Base-by-base conservation (phyloP, 2,888 invertebrate genomes). In the Penaeus monodon region DNA sequence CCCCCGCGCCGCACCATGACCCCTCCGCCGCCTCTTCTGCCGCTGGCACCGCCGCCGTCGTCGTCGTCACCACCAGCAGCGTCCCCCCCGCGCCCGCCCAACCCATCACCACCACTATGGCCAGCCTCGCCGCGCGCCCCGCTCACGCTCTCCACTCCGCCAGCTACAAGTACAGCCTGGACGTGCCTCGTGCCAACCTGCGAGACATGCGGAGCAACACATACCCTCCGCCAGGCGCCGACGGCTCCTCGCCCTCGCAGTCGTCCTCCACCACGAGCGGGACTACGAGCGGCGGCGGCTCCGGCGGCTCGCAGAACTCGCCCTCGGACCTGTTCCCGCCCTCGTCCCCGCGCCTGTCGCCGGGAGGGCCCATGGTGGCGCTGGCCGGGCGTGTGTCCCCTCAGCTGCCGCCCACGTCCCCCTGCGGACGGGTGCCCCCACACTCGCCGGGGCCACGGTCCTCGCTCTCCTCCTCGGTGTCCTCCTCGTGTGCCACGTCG, bases 141-240 rank as follows among this genome's bases (percentile, higher is more conserved):
- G 86, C 89, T 44, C 87, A 90, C 80, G 87, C 88, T 44, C 88
- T 90, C 20, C 87, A 90, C 49, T 88, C 89, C 8, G 73, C 89
- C 70, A 82, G 79, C 29, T 90, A 90, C 87, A 90, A 90, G 85
- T 87, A 90, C 88, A 88, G 88, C 80, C 77, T 90, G 80, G 89
- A 90, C 81, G 89, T 90, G 63, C 89, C 89, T n/a, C 81, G 89
- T 29, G 87, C 87, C 79, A 86, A 86, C 78, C 83, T 90, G n/a
- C 81, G 89, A 29, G 89, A 90, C 33, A 57, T 85, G 33, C 88
- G 89, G 10, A 88, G 88, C 73, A 90, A 90, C 82, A 90, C 89
- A 29, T 90, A 88, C 76, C 89, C 89, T 1, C 88, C 88, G 38
- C 88, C 88, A 17, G 89, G 89, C 77, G 66, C 84, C 7, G 89